Conservation (phyloP, 2,888 invertebrate species). For the Lampropteryx suffumata region DNA sequence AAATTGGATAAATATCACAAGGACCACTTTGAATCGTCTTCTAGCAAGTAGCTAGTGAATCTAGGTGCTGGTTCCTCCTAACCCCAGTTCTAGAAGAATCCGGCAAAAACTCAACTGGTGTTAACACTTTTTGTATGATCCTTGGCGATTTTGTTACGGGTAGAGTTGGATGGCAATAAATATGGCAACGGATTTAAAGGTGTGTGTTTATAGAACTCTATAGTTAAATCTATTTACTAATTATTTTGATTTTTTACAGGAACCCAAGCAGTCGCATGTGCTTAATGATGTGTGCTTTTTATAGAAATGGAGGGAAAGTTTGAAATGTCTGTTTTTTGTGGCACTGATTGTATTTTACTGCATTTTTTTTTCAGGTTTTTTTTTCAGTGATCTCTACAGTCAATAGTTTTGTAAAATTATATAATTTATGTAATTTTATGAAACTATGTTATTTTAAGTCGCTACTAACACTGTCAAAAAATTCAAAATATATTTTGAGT, state of each 20-base stretch:
- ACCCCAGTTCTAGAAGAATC: no score
- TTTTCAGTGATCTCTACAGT: slow-evolving; percentile 34
- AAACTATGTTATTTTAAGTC: slow-evolving; percentile 33
- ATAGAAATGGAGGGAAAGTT: slow-evolving; percentile 75
- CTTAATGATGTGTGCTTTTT: slow-evolving; percentile 38
- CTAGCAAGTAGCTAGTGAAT: no score
- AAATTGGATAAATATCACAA: no score
- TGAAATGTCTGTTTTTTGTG: slow-evolving; percentile 70
- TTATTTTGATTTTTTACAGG: slow-evolving; percentile 44
- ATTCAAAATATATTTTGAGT: slow-evolving; percentile 55
- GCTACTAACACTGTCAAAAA: slow-evolving; percentile 65
- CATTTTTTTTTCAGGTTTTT: slow-evolving; percentile 34
- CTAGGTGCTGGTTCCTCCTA: no score
- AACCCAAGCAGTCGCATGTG: slow-evolving; percentile 47
- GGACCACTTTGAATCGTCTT: no score
- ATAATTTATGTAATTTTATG: slow-evolving; percentile 42
- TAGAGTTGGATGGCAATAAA: no score
- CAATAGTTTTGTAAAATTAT: slow-evolving; percentile 44
- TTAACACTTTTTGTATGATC: no score
- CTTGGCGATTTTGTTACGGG: no score
- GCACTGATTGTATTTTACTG: slow-evolving; percentile 36
- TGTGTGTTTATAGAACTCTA: no score
- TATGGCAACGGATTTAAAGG: no score
- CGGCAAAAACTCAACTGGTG: no score
- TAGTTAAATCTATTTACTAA: slow-evolving; percentile 28